These are phyloP conservation scores for Uria lomvia DNA, from an alignment of 2,113 vertebrate species.

Conservation along the genomic window DNA sequence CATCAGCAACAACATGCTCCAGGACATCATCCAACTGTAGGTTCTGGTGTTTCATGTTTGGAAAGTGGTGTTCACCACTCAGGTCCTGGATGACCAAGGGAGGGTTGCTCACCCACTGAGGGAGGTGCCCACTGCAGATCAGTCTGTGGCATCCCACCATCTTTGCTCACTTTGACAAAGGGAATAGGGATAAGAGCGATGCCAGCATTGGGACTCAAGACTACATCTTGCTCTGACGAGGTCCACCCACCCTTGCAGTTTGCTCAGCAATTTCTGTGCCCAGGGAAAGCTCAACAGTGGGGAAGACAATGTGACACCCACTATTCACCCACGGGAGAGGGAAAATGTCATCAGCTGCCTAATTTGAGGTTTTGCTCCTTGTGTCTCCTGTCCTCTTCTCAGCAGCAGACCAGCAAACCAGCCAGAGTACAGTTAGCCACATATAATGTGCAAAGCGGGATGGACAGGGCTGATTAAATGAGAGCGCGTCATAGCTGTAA, in stretches of 20 bases:
- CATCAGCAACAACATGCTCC: background rate
- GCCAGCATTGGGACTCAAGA: background rate
- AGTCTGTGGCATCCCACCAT: background rate
- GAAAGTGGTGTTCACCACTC: background rate
- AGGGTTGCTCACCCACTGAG: background rate
- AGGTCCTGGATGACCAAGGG: background rate
- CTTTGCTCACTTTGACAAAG: background rate
- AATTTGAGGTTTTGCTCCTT: background rate
- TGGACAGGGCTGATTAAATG: background rate
- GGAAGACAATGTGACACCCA: background rate
- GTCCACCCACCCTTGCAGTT: background rate
- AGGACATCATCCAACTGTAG: background rate
- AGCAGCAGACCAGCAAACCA: background rate
- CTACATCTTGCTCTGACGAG: background rate
- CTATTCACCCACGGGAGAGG: background rate
- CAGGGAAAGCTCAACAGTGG: background rate
- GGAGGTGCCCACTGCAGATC: background rate
- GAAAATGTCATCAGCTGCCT: background rate
- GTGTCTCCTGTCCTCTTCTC: background rate
- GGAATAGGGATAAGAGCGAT: background rate
- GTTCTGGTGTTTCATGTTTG: fast-evolving
- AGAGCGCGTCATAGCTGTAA: background rate
- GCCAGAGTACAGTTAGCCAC: background rate
- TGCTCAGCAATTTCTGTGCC: background rate
- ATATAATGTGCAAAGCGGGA: fast-evolving